Conservation (phyloP, 2,113 vertebrate species). For the Periophthalmus modestus region DNA sequence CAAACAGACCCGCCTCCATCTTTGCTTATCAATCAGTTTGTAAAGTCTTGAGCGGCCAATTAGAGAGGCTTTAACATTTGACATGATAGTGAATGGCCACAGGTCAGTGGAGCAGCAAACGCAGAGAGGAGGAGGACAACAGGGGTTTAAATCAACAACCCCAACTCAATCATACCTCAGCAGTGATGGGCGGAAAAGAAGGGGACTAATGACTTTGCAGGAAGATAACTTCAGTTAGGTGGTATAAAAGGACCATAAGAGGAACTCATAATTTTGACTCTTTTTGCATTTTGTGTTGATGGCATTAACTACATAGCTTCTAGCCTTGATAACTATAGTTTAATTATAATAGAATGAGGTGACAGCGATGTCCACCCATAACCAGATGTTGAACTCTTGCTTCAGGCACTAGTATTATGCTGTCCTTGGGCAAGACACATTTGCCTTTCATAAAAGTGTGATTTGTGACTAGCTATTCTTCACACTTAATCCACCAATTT, state of each 20-base stretch:
- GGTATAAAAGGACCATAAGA: background rate
- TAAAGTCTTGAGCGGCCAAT: conserved; percentile 55
- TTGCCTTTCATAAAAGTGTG: background rate
- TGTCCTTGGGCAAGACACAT: too few species aligned
- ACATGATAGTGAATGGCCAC: conserved; percentile 54
- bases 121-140: background rate
- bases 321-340: background rate
- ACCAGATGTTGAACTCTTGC: too few species aligned
- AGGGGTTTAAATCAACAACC: conserved; percentile 34
- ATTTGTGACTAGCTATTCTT: background rate
- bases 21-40: conserved; percentile 42
- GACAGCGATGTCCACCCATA: too few species aligned
- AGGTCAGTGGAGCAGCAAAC: conserved; percentile 48
- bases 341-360: too few species aligned
- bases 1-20: conserved; percentile 51
- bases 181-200: conserved; percentile 6
- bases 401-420: too few species aligned
- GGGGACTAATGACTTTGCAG: background rate
- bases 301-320: background rate
- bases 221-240: background rate
- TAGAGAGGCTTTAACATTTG: conserved; percentile 64
- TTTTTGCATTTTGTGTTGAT: background rate
- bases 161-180: conserved; percentile 6
- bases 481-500: too few species aligned
- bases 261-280: background rate